These are phyloP conservation scores for Atherinosoma microstoma DNA, from an alignment of 2,797 vertebrate genomes.

Conservation along the genomic window DNA sequence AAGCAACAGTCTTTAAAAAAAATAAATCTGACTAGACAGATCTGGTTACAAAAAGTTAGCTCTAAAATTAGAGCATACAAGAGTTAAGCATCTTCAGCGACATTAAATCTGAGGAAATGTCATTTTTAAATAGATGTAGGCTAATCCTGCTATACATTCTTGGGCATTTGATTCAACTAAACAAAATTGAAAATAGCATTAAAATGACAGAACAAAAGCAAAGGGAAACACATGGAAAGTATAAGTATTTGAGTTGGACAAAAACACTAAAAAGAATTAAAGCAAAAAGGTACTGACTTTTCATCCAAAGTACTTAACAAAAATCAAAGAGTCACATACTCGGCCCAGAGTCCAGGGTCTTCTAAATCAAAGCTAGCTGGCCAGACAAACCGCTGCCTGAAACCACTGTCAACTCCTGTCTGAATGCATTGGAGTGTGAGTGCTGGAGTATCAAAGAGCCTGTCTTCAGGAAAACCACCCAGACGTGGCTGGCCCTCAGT, in stretches of 20 bases:
- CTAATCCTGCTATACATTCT: constrained; percentile 18
- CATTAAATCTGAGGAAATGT: constrained; percentile 19
- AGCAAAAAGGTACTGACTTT: constrained; percentile 47
- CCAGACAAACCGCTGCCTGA: constrained; percentile 71
- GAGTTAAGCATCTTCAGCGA: constrained; percentile 6
- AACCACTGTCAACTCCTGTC: constrained; percentile 76
- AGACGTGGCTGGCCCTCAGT: constrained; percentile 65
- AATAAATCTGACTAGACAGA: constrained; percentile 15
- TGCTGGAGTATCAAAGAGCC: constrained; percentile 69
- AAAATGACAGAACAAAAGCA: constrained; percentile 43
- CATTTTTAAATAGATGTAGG: constrained; percentile 23
- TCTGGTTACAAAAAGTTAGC: constrained; percentile 23
- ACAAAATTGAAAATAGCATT: constrained; percentile 28
- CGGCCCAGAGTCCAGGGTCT: constrained; percentile 64
- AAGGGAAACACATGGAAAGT: constrained; percentile 42
- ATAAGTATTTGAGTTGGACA: constrained; percentile 30
- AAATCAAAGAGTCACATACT: constrained; percentile 71
- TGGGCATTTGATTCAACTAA: constrained; percentile 10
- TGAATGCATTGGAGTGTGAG: constrained; percentile 67
- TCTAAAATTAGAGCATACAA: neutral
- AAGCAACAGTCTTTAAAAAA: neutral
- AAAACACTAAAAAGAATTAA: constrained; percentile 40
- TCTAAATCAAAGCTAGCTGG: constrained; percentile 72
- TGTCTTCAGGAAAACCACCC: constrained; percentile 76
- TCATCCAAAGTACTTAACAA: constrained; percentile 68